phyloP scores from a whole-genome alignment of 2,888 invertebrate species.

The Napeogenes inachia region DNA sequence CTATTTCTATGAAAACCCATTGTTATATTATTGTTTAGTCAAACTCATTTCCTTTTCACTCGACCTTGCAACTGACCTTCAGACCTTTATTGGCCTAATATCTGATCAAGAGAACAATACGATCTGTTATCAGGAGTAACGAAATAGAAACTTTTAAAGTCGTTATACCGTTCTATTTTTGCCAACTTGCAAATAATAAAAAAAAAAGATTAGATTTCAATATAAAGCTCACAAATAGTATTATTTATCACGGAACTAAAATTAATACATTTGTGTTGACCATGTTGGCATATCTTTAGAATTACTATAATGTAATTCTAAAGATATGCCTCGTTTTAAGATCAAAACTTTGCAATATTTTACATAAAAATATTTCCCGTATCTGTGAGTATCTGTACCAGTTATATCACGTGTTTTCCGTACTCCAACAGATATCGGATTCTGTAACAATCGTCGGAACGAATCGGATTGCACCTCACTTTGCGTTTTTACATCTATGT shows the following conservation, averaged over 20 bases:
- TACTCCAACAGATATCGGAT: conserved; percentile 24
- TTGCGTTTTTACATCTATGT: conserved; percentile 33
- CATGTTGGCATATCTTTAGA: no score
- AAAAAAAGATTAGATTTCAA: no score
- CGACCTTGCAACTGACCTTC: conserved; percentile 31
- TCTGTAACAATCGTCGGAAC: conserved; percentile 38
- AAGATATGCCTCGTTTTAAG: no score
- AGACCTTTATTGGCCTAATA: conserved; percentile 28
- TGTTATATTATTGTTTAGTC: conserved; percentile 27
- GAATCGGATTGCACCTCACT: conserved; percentile 37
- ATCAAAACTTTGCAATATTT: no score
- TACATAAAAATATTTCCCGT: neutral
- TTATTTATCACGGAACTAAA: no score
- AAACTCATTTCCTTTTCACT: conserved; percentile 35
- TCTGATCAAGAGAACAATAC: conserved; percentile 28
- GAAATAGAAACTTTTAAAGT: conserved; percentile 26
- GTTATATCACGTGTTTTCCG: conserved; percentile 30
- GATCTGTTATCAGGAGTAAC: conserved; percentile 20
- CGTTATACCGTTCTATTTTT: conserved; percentile 13
- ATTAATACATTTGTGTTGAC: no score
- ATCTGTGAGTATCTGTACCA: conserved; percentile 10
- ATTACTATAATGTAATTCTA: no score
- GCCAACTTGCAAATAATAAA: neutral
- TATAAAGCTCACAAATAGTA: no score
- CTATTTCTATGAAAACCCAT: no score